These are phyloP conservation scores for Ptycholaimellus sp. DNA, from an alignment of 2,888 invertebrate genomes.

Conservation along the genomic window DNA sequence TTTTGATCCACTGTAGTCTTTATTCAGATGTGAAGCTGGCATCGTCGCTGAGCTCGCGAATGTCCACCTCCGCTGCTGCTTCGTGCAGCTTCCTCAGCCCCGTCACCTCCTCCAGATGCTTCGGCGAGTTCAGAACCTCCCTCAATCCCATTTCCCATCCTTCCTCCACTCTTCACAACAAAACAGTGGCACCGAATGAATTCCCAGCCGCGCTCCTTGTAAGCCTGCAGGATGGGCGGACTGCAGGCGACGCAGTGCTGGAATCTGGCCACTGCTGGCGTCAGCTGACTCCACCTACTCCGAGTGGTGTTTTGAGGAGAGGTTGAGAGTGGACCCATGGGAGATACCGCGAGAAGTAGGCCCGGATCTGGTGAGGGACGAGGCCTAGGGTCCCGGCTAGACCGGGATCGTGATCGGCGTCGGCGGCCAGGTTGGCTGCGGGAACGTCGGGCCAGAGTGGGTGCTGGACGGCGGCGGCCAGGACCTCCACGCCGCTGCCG, in stretches of 20 bases:
- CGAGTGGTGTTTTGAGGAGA: background rate
- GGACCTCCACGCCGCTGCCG: slow-evolving; percentile 65
- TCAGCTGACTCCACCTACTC: slow-evolving; percentile 39
- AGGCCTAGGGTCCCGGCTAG: slow-evolving; percentile 14
- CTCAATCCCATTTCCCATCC: background rate
- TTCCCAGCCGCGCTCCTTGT: slow-evolving; percentile 10
- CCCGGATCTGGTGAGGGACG: slow-evolving; percentile 46
- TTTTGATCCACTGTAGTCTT: too few species aligned
- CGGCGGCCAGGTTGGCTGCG: slow-evolving; percentile 2
- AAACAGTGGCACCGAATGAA: background rate
- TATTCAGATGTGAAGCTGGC: too few species aligned
- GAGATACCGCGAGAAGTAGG: slow-evolving; percentile 61
- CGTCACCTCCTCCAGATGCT: slow-evolving; percentile 58
- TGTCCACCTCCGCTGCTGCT: too few species aligned
- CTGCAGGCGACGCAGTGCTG: slow-evolving; percentile 80
- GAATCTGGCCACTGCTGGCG: slow-evolving; percentile 63
- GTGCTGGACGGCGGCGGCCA: slow-evolving; percentile 64
- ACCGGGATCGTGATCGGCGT: slow-evolving; percentile 11
- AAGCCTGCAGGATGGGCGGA: slow-evolving; percentile 20
- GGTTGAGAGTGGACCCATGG: slow-evolving; percentile 5
- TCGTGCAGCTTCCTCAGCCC: slow-evolving; percentile 41
- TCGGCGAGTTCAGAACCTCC: slow-evolving; percentile 33
- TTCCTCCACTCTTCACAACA: slow-evolving; percentile 6
- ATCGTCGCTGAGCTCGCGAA: too few species aligned
- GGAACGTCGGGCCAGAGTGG: slow-evolving; percentile 36